Conservation (phyloP, 2,797 vertebrate genomes). For the Sebastes kiyomatsui region DNA sequence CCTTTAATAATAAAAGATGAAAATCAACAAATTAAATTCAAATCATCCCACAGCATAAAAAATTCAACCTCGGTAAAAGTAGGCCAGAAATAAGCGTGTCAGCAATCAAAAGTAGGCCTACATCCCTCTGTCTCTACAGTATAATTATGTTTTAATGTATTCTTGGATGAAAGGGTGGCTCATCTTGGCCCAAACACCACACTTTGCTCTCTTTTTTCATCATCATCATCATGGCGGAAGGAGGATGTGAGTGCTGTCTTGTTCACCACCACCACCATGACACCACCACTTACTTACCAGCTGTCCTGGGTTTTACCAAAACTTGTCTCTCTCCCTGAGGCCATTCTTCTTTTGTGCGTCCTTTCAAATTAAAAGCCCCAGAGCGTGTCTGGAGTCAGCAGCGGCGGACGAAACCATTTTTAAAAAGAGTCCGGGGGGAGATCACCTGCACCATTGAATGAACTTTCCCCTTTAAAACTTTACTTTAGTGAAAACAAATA, state of each 20-base stretch:
- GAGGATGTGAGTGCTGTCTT: neutral
- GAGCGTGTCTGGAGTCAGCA: constrained; percentile 62
- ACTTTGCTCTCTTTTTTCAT: neutral
- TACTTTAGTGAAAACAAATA: accelerated
- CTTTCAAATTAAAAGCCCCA: constrained; percentile 49
- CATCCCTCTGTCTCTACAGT: neutral
- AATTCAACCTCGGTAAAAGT: neutral
- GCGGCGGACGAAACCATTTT: constrained; percentile 54
- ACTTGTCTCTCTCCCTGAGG: constrained; percentile 34
- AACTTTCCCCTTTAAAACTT: accelerated
- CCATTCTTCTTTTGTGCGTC: constrained; percentile 54
- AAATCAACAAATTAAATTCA: neutral
- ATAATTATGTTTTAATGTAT: neutral
- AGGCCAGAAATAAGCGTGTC: neutral
- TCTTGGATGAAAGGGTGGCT: neutral
- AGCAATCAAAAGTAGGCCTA: neutral
- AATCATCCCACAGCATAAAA: neutral
- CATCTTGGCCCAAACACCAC: neutral
- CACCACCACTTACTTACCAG: constrained; percentile 52
- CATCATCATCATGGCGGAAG: neutral
- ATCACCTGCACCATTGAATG: accelerated
- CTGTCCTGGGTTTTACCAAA: constrained; percentile 68
- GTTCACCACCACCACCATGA: constrained; percentile 8
- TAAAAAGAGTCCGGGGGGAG: neutral
- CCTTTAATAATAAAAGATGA: accelerated